Evolutionary conservation across 2,113 vertebrate genomes (phyloP).

Genomic region (Athene noctua): DNA sequence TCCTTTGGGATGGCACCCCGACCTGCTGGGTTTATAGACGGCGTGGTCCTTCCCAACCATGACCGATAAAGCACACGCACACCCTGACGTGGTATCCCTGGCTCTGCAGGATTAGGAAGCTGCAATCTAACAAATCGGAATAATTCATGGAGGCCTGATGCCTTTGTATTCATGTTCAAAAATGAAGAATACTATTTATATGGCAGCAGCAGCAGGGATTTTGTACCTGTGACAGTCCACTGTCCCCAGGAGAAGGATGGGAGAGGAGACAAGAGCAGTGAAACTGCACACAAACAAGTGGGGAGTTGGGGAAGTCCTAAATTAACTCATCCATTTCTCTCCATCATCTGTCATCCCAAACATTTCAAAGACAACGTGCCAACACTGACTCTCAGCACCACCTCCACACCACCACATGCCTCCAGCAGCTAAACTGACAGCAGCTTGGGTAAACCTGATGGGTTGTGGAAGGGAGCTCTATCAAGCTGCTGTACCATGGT

Average conservation of each 20-base stretch:
- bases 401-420: neutral
- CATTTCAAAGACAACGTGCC: neutral
- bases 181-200: neutral
- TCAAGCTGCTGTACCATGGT: neutral
- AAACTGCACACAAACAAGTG: neutral
- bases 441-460: neutral
- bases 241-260: neutral
- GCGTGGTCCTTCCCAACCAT: fast-evolving
- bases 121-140: neutral
- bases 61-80: too few relatives aligned
- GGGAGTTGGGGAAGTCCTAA: neutral
- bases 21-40: neutral
- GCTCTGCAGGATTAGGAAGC: neutral
- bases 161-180: neutral
- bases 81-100: fast-evolving
- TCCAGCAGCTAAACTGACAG: neutral
- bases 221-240: neutral
- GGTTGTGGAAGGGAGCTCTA: neutral
- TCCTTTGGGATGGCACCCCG: neutral
- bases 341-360: neutral
- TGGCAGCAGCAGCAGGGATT: neutral
- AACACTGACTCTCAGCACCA: neutral
- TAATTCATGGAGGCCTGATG: neutral
- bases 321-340: neutral
- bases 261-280: neutral